A percentile compares a stretch with the other conserved stretches of the same genome.
Evolutionary conservation across 35 echinoderm and acorn worm species (phyloP).

Genomic region (Apostichopus parvimensis): DNA sequence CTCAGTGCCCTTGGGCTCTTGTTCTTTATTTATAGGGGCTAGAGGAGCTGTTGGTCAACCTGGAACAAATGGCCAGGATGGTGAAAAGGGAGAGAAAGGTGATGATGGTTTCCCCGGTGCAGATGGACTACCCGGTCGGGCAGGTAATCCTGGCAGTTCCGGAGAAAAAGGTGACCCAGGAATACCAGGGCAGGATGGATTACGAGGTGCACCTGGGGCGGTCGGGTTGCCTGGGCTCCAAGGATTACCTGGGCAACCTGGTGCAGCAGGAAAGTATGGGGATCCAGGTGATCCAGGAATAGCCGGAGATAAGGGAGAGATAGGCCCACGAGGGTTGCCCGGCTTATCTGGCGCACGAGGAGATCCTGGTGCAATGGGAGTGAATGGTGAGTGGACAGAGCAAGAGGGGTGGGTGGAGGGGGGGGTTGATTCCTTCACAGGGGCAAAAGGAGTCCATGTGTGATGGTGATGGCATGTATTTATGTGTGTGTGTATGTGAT

Average conservation of each 20-base stretch:
- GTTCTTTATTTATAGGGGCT: slow-evolving; percentile 1
- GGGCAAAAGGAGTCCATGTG: too few species aligned
- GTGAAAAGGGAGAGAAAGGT: slow-evolving; percentile 47
- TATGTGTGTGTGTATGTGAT: too few species aligned
- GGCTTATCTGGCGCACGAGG: slow-evolving; percentile 33
- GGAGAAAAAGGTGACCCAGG: slow-evolving; percentile 65
- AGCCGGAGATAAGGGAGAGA: slow-evolving; percentile 55
- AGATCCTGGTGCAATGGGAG: background rate
- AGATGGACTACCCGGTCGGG: slow-evolving; percentile 21
- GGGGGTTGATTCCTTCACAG: too few species aligned
- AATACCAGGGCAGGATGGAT: slow-evolving; percentile 27
- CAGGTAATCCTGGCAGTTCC: slow-evolving; percentile 26
- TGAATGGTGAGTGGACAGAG: background rate
- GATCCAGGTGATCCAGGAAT: slow-evolving; percentile 37
- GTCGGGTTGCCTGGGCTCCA: slow-evolving; percentile 39
- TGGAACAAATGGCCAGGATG: slow-evolving; percentile 55
- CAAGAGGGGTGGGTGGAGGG: background rate
- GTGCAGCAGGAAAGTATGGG: slow-evolving; percentile 14
- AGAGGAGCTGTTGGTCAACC: slow-evolving; percentile 34
- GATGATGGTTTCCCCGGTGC: slow-evolving; percentile 41
- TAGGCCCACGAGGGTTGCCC: background rate
- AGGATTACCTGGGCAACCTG: slow-evolving; percentile 57
- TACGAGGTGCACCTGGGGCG: background rate
- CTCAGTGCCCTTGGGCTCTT: too few species aligned
- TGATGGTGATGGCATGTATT: too few species aligned